Percentiles rank a stretch among this genome's conserved stretches.
phyloP scores from a whole-genome alignment of 2,113 vertebrate genomes.

The Rafetus swinhoei region DNA sequence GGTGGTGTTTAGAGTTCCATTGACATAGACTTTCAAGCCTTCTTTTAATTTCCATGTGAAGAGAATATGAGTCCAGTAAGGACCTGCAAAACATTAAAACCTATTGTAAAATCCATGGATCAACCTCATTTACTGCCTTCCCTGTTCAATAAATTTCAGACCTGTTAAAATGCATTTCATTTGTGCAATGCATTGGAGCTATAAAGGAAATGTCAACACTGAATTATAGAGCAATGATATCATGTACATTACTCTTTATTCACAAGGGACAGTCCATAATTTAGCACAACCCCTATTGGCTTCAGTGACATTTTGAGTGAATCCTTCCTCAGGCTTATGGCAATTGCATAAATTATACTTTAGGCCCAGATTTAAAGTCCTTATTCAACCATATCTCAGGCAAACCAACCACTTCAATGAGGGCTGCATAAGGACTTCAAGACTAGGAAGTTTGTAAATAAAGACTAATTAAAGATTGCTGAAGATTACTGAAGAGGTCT shows the following conservation, averaged over 20 bases:
- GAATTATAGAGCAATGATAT: neutral
- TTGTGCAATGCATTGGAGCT: neutral
- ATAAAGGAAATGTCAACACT: neutral
- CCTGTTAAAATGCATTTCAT: neutral
- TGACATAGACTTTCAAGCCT: slow-evolving; percentile 92
- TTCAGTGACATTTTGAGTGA: neutral
- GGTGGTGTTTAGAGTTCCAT: slow-evolving; percentile 83
- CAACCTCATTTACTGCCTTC: neutral
- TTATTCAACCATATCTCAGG: neutral
- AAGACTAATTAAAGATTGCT: neutral
- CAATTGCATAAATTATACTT: slow-evolving; percentile 3
- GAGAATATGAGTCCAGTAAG: slow-evolving; percentile 93
- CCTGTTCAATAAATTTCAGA: neutral
- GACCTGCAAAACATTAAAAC: slow-evolving; percentile 76
- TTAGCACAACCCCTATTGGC: slow-evolving; percentile 1
- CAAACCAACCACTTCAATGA: neutral
- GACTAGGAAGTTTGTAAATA: neutral
- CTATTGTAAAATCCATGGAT: neutral
- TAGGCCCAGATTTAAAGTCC: neutral
- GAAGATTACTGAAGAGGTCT: neutral
- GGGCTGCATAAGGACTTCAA: neutral
- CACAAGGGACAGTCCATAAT: neutral
- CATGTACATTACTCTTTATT: neutral
- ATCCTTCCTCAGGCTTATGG: neutral
- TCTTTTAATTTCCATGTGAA: slow-evolving; percentile 90